Evolutionary conservation across 2,888 invertebrate species (phyloP), one percentile per base, ranked within the genome.

Genomic region (Conus canariensis): DNA sequence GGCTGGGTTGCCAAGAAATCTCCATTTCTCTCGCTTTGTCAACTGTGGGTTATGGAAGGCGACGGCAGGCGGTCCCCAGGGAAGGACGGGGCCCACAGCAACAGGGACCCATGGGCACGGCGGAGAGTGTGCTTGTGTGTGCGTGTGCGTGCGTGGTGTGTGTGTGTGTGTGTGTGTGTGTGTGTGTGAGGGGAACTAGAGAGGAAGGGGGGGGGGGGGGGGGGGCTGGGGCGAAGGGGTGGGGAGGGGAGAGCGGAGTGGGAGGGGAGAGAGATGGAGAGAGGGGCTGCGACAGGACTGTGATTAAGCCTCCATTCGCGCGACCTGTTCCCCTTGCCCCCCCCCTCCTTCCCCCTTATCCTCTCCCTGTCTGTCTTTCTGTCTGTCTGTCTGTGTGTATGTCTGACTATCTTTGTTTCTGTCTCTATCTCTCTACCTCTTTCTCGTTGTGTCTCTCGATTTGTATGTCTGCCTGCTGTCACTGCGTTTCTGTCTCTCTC

Each of bases 251-350:
- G 10, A 2, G 60, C 16, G 60, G 60, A 64, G 60, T 16, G 60
- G 12, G 60, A 16, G 60, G 60, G 8, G 60, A 16, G 16, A 22
- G 19, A 19, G n/a, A 19, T 12, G 25, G 70, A 14, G 60, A 14
- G 60, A 14, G 60, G 60, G 60, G 60, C 16, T 64, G 80, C 45
- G 45, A 45, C 45, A 45, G 80, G 30, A 12, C 45, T 80, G 80
- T 80, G 80, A 80, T 80, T 80, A 80, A 80, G 80, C 45, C n/a
- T 74, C n/a, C 74, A 22, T 74, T 8, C n/a, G 74, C 8, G n/a
- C 74, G 8, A 9, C 74, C 74, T n/a, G 7, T 74, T 74, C 7
- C 70, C 70, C 22, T 22, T 22, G 2, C 25, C n/a, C 74, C 8
- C 74, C n/a, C 25, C 8, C 74, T 4, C 80, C 22, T 45, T 45